Percentiles rank a stretch among this genome's conserved stretches.
Evolutionary conservation across 2,797 vertebrate species (phyloP).

Genomic region (Syngnathus acus): DNA sequence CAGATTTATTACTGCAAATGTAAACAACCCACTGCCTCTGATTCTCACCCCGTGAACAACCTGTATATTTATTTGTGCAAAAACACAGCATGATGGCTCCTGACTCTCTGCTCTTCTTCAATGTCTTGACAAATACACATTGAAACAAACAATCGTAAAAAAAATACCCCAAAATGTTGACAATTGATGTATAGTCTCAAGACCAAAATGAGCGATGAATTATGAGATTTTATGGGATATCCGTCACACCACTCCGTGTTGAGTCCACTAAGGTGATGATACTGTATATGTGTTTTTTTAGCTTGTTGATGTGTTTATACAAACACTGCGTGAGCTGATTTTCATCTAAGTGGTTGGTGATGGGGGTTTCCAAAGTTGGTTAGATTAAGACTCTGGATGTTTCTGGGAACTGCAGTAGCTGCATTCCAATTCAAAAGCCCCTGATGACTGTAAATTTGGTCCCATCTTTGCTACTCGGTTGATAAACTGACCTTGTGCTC

Average conservation of each 20-base stretch:
- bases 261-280: background rate
- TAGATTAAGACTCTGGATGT: background rate
- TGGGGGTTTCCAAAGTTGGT: background rate
- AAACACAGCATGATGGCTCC: too few species aligned
- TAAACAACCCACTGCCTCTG: too few species aligned
- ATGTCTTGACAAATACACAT: too few species aligned
- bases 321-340: background rate
- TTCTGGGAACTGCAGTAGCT: background rate
- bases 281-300: background rate
- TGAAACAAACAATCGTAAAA: too few species aligned
- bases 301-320: background rate
- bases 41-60: too few species aligned
- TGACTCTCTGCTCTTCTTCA: too few species aligned
- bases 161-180: too few species aligned
- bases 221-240: background rate
- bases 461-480: background rate
- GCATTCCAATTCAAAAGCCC: background rate
- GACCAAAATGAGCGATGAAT: too few species aligned
- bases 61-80: too few species aligned
- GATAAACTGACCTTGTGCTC: constrained; percentile 6
- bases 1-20: too few species aligned
- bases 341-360: background rate
- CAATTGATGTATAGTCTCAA: too few species aligned
- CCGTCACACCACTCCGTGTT: background rate
- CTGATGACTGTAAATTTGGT: background rate